These are phyloP conservation scores for Hydractinia symbiolongicarpus DNA, from an alignment of 30 jellyfish, hydroid and myxozoan species.

Conservation along the genomic window DNA sequence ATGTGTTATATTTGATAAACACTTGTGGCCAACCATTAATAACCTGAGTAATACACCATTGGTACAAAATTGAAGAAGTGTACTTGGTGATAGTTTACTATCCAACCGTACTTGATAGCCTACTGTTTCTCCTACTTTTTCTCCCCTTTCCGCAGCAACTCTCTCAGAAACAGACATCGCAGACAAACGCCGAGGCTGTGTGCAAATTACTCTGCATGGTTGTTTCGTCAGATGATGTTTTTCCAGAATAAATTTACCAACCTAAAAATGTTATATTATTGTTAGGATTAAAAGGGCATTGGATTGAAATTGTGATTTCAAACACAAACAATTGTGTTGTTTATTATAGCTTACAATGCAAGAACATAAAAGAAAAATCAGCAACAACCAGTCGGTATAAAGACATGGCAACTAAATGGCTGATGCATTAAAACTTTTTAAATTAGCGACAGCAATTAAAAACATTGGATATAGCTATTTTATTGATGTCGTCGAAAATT, in stretches of 20 bases:
- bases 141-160: slow-evolving; percentile 77
- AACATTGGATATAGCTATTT: no score
- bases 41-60: slow-evolving; percentile 60
- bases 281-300: no score
- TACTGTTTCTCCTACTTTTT: slow-evolving; percentile 68
- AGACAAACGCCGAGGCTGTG: slow-evolving; percentile 74
- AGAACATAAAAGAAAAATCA: no score
- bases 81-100: slow-evolving; percentile 51
- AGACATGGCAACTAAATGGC: no score
- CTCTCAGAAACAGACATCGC: slow-evolving; percentile 80
- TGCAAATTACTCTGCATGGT: slow-evolving; percentile 56
- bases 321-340: no score
- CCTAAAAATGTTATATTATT: slow-evolving; percentile 4
- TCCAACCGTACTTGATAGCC: slow-evolving; percentile 74
- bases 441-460: no score
- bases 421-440: no score
- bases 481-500: no score
- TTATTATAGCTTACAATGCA: no score
- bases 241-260: slow-evolving; percentile 59
- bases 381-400: no score
- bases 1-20: slow-evolving; percentile 52
- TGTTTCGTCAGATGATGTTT: slow-evolving; percentile 37
- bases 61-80: slow-evolving; percentile 57
- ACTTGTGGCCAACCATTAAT: slow-evolving; percentile 66
- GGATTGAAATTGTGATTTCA: no score